Evolutionary conservation across 2,888 invertebrate species (phyloP).

Genomic region (Steinernema scapterisci): DNA sequence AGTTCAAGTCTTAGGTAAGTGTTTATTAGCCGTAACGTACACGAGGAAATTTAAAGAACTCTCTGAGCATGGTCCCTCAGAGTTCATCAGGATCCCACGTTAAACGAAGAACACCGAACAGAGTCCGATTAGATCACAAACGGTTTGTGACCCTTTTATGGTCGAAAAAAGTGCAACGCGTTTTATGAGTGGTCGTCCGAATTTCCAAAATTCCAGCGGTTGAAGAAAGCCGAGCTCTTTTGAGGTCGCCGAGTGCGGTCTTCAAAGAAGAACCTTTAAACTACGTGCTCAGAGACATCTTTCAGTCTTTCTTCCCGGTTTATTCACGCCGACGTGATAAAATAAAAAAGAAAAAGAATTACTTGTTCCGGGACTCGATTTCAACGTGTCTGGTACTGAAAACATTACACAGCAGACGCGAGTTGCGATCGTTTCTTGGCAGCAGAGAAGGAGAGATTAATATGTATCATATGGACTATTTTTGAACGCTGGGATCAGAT

Average conservation of each 20-base stretch:
- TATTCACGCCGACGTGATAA: not conserved
- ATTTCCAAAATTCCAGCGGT: not conserved
- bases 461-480: conserved; percentile 1
- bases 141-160: conserved; percentile 2
- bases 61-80: not conserved
- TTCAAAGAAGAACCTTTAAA: too few species aligned
- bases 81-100: not conserved
- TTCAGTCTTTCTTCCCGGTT: too few species aligned
- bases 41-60: not conserved
- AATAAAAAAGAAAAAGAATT: conserved; percentile 11
- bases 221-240: too few species aligned
- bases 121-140: not conserved
- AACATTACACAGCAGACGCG: not conserved
- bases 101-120: not conserved
- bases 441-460: not conserved
- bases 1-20: not conserved
- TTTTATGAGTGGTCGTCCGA: not conserved
- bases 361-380: not conserved
- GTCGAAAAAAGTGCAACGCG: not conserved
- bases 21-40: not conserved
- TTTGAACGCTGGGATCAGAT: not conserved
- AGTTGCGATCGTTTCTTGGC: not conserved
- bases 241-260: too few species aligned
- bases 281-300: too few species aligned
- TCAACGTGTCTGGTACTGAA: not conserved